A percentile compares a stretch with the other conserved stretches of the same genome.
These are phyloP conservation scores for Poecilia gillii DNA, from an alignment of 2,797 vertebrate genomes.

Conservation along the genomic window DNA sequence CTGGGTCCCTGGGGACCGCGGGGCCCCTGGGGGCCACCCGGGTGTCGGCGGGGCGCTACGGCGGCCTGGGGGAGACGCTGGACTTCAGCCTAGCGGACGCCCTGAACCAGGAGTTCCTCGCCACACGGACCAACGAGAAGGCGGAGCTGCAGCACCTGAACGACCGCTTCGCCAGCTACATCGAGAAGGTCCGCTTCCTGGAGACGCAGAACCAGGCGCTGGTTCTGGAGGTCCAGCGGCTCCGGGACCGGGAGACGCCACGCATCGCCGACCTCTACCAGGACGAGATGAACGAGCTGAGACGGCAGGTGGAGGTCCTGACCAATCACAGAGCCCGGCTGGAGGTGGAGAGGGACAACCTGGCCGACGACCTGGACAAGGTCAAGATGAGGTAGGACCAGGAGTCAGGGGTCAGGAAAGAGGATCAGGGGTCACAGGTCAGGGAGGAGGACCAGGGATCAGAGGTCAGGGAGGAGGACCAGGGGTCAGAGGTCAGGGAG, in stretches of 20 bases:
- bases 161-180: constrained; percentile 95
- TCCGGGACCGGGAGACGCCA: constrained; percentile 90
- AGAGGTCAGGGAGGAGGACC: too few species aligned
- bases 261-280: constrained; percentile 91
- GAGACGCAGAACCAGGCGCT: constrained; percentile 93
- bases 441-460: too few species aligned
- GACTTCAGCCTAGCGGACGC: constrained; percentile 94
- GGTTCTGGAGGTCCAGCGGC: constrained; percentile 88
- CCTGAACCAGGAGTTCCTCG: constrained; percentile 95
- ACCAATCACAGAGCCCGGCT: constrained; percentile 90
- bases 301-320: constrained; percentile 89
- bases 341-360: constrained; percentile 92
- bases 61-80: constrained; percentile 87
- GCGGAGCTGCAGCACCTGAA: constrained; percentile 95
- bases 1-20: constrained; percentile 72
- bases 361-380: constrained; percentile 90
- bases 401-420: too few species aligned
- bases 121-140: constrained; percentile 96
- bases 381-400: constrained; percentile 89
- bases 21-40: constrained; percentile 38
- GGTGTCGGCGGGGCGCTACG: constrained; percentile 75
- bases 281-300: constrained; percentile 92
- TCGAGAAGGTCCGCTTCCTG: constrained; percentile 93
- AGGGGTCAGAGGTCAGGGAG: too few species aligned
- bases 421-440: too few species aligned